phyloP scores from a whole-genome alignment of 2,888 invertebrate species.

The Patella caerulea region DNA sequence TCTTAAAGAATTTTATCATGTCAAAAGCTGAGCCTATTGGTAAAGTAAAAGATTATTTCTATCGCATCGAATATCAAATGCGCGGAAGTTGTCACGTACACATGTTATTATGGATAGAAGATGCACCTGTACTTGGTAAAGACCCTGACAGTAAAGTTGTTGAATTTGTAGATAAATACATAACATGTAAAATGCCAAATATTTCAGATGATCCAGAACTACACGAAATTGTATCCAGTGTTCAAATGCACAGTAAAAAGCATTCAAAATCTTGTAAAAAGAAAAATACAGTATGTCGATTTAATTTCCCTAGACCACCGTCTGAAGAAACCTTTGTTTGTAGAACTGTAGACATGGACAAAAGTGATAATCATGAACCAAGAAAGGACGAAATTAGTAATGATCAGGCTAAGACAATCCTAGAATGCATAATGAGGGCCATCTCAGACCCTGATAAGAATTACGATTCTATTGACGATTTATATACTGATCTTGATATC shows the following conservation, averaged over 20 bases:
- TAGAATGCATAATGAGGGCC: not conserved
- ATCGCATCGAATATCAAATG: slow-evolving; percentile 44
- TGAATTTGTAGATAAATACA: slow-evolving; percentile 29
- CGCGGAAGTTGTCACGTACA: slow-evolving; percentile 48
- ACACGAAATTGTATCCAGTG: slow-evolving; percentile 17
- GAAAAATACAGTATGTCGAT: slow-evolving; percentile 28
- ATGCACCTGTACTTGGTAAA: slow-evolving; percentile 37
- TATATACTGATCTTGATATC: not conserved
- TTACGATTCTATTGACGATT: not conserved
- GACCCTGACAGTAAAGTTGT: slow-evolving; percentile 32
- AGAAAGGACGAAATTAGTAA: not conserved
- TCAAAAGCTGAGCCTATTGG: slow-evolving; percentile 36
- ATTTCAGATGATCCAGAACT: slow-evolving; percentile 22
- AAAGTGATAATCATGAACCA: slow-evolving; percentile 4
- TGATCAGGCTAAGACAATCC: not conserved
- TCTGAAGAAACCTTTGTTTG: not conserved
- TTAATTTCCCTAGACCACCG: slow-evolving; percentile 25
- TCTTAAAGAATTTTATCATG: slow-evolving; percentile 31
- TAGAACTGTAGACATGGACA: slow-evolving; percentile 4
- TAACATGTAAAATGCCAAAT: slow-evolving; percentile 34
- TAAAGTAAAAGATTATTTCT: slow-evolving; percentile 40
- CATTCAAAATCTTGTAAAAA: slow-evolving; percentile 35
- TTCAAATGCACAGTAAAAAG: slow-evolving; percentile 29
- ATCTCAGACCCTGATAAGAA: not conserved
- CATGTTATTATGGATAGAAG: slow-evolving; percentile 40